Evolutionary conservation across 2,113 vertebrate genomes (phyloP), one percentile per base, ranked within the genome.

Genomic region (Sula dactylatra): DNA sequence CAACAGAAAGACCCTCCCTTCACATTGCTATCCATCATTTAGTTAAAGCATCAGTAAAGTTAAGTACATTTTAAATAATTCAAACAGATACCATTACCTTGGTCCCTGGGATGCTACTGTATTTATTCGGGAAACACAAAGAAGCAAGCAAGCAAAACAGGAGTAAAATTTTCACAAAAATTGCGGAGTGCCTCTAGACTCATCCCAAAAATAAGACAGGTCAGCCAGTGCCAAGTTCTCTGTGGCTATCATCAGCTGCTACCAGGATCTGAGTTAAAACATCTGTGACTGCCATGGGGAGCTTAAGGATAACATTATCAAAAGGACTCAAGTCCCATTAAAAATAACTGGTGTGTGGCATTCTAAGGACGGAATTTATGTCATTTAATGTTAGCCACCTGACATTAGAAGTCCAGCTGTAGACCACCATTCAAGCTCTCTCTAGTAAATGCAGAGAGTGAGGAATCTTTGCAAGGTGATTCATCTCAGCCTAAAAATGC

Each of bases 31-130:
- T 70, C 56, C n/a, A 66, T 80, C 72, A 84, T 50, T 92, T 84
- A 67, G 45, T 32, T 86, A 78, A 72, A 90, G 49, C 82, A 89
- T 59, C 50, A 64, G 58, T 86, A 81, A 77, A 81, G 22, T 78
- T 90, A 89, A 83, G 42, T 55, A 93, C 9, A 22, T 56, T 90
- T 91, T 88, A 80, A 95, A 78, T 81, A 86, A 94, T 86, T 86
- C 69, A 89, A 72, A 56, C n/a, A 92, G n/a, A 71, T 86, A 89
- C 76, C 54, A 88, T 86, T 95, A 66, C 42, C 61, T 91, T 82
- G 49, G 29, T 92, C 56, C 90, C 71, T 85, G 49, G 52, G 73
- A 81, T 72, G 14, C 34, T 94, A 42, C 36, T 82, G 22, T 72
- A 26, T 83, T 86, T 93, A 82, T 84, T 50, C 7, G 2, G 66